Evolutionary conservation across 2,797 vertebrate species (phyloP), one percentile per base, ranked within the genome.

Genomic region (Valencia hispanica): DNA sequence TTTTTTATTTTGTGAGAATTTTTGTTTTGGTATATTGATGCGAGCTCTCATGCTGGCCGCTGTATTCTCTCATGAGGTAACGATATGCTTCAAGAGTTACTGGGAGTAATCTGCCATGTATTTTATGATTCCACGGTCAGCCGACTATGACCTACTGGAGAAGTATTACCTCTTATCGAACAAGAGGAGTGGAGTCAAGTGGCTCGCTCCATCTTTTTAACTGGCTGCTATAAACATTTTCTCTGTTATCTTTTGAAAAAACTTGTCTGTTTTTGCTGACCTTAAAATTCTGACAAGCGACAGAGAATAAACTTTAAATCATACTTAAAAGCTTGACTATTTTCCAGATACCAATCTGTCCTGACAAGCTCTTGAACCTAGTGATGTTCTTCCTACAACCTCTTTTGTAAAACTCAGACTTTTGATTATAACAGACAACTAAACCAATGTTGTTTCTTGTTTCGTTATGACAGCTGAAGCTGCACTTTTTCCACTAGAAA

Each of bases 51-150:
- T 27, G 34, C 9, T 22, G 18, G 34, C 34, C 61, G 25, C 20
- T 2, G 6, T 7, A 6, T 68, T 41, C 39, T 43, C 25, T 68
- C 11, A 17, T 41, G 25, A 43, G 65, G 65, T 68, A 41, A 68
- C 22, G n/a, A 68, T 43, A 41, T 68, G 36, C 14, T 68, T 41
- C 65, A 68, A 68, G 36, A 68, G 65, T 41, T 17, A 68, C 43
- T n/a, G 36, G 36, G 39, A n/a, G 22, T n/a, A 68, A n/a, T 43
- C 25, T 43, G 12, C 36, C 1, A 68, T 43, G 25, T 15, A 15
- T 41, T 66, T 66, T 41, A 68, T 68, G 41, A 68, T 68, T 68
- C 65, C 25, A 25, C 30, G 20, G 61, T 65, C 63, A 68, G 39
- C 65, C 39, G 12, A 68, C 39, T 11, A 43, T 7, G 36, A 41